These are phyloP conservation scores for Loriculus beryllinus DNA, from an alignment of 2,797 vertebrate species.

Conservation along the genomic window DNA sequence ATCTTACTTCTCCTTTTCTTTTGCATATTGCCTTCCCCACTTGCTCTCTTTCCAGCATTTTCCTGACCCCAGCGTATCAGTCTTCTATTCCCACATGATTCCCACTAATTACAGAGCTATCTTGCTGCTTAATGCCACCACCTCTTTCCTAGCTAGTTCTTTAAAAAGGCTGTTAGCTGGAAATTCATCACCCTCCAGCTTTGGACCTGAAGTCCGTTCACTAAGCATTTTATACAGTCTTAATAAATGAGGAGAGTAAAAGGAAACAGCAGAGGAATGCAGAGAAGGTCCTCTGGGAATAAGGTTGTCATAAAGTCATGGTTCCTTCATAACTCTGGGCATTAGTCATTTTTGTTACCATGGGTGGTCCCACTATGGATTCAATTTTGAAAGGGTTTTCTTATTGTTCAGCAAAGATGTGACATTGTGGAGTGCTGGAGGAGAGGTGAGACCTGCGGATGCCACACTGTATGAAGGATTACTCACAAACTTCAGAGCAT, in stretches of 20 bases:
- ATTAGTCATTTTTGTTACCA: conserved; percentile 55
- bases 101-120: conserved; percentile 56
- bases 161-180: conserved; percentile 35
- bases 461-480: background rate
- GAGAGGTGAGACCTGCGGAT: background rate
- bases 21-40: background rate
- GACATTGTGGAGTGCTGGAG: conserved; percentile 8
- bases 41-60: conserved; percentile 28
- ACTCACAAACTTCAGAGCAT: background rate
- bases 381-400: conserved; percentile 25
- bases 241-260: conserved; percentile 62
- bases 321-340: conserved; percentile 52
- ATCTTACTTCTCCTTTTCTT: background rate
- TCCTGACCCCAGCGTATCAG: background rate
- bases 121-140: conserved; percentile 34
- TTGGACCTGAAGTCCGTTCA: conserved; percentile 51
- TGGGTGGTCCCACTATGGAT: conserved; percentile 29
- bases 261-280: conserved; percentile 48
- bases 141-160: conserved; percentile 11
- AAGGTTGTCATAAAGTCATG: conserved; percentile 55
- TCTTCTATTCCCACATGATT: conserved; percentile 19
- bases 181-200: conserved; percentile 63
- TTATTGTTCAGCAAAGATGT: background rate
- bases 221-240: conserved; percentile 49
- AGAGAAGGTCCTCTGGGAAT: conserved; percentile 39